phyloP scores from a whole-genome alignment of 2,797 vertebrate genomes.

The Syndactyla subalaris region DNA sequence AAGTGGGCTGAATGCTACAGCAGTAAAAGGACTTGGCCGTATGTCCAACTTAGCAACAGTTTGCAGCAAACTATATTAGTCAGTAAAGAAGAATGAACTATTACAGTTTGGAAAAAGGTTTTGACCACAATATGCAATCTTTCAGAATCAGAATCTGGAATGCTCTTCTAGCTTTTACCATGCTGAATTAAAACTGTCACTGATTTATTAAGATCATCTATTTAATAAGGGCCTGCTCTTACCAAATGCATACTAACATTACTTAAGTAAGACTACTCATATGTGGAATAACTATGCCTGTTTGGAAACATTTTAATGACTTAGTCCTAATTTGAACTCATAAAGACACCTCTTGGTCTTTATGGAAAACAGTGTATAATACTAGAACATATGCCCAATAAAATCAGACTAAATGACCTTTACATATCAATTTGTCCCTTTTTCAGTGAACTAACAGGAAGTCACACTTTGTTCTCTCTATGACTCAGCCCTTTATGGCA shows the following conservation, averaged over 20 bases:
- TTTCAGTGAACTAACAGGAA: not conserved
- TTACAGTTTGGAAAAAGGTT: not conserved
- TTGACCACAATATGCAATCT: not conserved
- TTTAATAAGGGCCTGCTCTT: not conserved
- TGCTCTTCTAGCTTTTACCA: not conserved
- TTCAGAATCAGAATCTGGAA: not conserved
- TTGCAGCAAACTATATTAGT: not conserved
- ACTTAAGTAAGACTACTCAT: not conserved
- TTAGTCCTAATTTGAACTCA: not conserved
- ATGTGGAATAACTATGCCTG: not conserved
- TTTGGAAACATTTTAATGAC: not conserved
- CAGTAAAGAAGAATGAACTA: not conserved
- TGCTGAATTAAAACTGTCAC: not conserved
- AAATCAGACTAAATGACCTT: not conserved
- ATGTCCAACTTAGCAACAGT: not conserved
- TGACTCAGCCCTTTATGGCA: not conserved
- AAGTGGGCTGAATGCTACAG: not conserved
- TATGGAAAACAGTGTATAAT: not conserved
- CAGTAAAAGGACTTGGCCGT: not conserved
- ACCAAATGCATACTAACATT: not conserved
- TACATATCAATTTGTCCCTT: not conserved
- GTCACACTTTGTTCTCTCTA: not conserved
- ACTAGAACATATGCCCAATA: not conserved
- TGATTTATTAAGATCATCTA: not conserved
- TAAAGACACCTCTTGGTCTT: not conserved